Percentiles rank a stretch among this genome's conserved stretches.
Conservation (phyloP, 2,113 vertebrate species). For the Passer montanus region DNA sequence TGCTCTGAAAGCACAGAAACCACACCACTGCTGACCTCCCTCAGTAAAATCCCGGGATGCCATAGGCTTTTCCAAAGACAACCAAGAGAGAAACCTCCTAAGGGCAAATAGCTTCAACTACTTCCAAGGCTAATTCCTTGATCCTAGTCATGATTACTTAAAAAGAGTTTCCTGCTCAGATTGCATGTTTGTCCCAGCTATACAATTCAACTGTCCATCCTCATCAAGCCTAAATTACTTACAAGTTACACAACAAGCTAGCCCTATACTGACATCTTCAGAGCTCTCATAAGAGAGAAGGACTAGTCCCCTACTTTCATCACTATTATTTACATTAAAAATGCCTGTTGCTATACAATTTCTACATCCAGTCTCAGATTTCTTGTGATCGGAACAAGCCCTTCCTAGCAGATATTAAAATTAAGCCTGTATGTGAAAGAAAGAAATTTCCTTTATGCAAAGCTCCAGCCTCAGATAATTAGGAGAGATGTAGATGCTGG, state of each 20-base stretch:
- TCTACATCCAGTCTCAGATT: background rate
- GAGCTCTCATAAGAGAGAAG: background rate
- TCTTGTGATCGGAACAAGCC: background rate
- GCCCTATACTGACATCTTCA: background rate
- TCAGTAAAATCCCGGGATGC: background rate
- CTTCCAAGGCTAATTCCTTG: background rate
- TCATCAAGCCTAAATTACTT: background rate
- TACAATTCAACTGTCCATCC: background rate
- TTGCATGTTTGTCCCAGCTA: background rate
- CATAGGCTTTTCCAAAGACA: background rate
- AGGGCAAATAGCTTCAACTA: background rate
- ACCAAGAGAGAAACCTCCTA: background rate
- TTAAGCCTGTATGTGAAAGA: background rate
- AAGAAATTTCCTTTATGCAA: background rate
- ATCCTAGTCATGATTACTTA: background rate
- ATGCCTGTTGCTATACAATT: background rate
- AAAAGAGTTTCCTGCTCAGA: background rate
- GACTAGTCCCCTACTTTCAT: background rate
- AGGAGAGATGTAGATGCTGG: background rate
- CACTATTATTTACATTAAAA: background rate
- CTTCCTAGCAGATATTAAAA: background rate
- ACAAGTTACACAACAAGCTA: background rate
- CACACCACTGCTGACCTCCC: background rate
- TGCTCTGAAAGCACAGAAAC: background rate
- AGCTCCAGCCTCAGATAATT: background rate